Base-by-base conservation (phyloP, 2,888 invertebrate species). In the Pharmacophagus antenor region DNA sequence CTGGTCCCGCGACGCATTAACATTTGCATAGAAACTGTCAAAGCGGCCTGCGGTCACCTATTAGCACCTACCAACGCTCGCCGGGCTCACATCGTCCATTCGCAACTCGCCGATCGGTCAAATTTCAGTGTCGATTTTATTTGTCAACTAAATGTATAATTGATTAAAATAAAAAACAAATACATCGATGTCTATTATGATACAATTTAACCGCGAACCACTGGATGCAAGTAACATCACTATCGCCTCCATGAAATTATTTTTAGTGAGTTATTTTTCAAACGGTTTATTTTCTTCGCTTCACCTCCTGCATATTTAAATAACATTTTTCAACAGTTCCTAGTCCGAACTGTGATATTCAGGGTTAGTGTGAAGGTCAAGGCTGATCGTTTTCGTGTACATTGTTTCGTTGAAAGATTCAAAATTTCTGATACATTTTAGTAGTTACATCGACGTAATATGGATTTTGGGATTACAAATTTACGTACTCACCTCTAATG, bases 11-110 rank as follows among this genome's bases (percentile, higher is more conserved):
- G 79, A 82, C 85, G 87, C 83, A 84, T 82, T 80, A 79, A 79
- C 82, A 90, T 90, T 90, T 89, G 89, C 90, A 89, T 90, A 90
- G 89, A 88, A 88, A 89, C 88, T 88, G 89, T 87, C 88, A 84
- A 80, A 73, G 79, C 77, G 82, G 86, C 83, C 82, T 81, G 82
- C 73, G 76, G 69, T 74, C 78, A 77, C 68, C 80, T 77, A 85
- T 88, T 88, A 88, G 84, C 88, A 85, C 87, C 85, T 86, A 79
- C 70, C 74, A 66, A 60, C 66, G 57, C 62, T 60, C 67, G 15
- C 15, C 53, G 42, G 42, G 49, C 25, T 59, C 42, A 55, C 22
- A 50, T 42, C 51, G 27, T 27, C 15, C 27, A 44, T 21, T 21
- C 17, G 51, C 51, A 51, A 52, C 37, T 46, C 23, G 50, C 44